Evolutionary conservation across 2,888 invertebrate genomes (phyloP).

Genomic region (Osmoderma eremita): DNA sequence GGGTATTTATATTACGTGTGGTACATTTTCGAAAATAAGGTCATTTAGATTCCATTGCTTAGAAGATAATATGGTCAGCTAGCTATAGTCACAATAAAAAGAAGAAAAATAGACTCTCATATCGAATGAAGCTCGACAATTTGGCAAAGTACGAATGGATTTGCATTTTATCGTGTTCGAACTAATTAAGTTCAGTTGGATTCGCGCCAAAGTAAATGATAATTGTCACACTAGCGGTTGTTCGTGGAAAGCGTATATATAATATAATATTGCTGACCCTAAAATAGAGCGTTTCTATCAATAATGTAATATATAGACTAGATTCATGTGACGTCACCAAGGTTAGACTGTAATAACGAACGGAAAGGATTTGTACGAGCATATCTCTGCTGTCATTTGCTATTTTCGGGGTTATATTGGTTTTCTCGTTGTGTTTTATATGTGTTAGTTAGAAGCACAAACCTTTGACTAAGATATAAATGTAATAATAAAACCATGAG

Average conservation of each 20-base stretch:
- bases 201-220: neutral
- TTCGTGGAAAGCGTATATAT: neutral
- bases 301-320: too few relatives aligned
- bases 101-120: neutral
- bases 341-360: too few relatives aligned
- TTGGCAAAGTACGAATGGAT: neutral
- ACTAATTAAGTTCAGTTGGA: slow-evolving; percentile 7
- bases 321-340: too few relatives aligned
- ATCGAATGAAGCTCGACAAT: neutral
- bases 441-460: too few relatives aligned
- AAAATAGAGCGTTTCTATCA: too few relatives aligned
- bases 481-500: too few relatives aligned
- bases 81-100: neutral
- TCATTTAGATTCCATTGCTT: slow-evolving; percentile 2
- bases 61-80: neutral
- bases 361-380: too few relatives aligned
- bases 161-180: neutral
- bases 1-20: slow-evolving; percentile 1
- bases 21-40: neutral
- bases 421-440: too few relatives aligned
- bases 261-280: too few relatives aligned
- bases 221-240: neutral
- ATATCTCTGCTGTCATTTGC: too few relatives aligned
- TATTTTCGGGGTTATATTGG: too few relatives aligned
- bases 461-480: too few relatives aligned